Evolutionary conservation across 2,888 invertebrate genomes (phyloP), one percentile per base, ranked within the genome.

Genomic region (Epiperipatus broadwayi): DNA sequence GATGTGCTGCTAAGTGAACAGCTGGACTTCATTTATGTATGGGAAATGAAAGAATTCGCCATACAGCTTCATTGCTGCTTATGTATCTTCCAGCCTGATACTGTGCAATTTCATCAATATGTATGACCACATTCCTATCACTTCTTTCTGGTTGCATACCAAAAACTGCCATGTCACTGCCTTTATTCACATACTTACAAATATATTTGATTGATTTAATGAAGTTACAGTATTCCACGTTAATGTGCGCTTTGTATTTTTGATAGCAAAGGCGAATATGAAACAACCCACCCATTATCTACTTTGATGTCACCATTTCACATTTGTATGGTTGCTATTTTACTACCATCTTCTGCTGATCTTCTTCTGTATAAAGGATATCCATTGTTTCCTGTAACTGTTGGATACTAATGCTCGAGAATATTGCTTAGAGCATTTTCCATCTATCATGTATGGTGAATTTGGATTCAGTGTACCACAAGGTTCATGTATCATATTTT

Each of bases 131-230:
- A 7, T 10, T 30, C 5, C 12, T 30, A 7, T 7, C 7, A 21
- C 18, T 28, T 21, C 19, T 21, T 22, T 19, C 5, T 16, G 21
- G 18, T 21, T 33, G 10, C 39, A 47, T 29, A 5, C 15, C 28
- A 40, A 45, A 46, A 15, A 37, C 49, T 40, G 56, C 53, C 54
- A 53, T 53, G 43, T 58, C 56, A 43, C 53, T 54, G 20, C 57
- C 56, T 53, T 60, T 60, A 36, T 50, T 56, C 18, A 61, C 53
- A 48, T 61, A 62, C 47, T 60, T 58, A 45, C 55, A 56, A 21
- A 43, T 30, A 18, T 46, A 44, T 42, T 47, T 46, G 29, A 48
- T 46, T 16, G 38, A 22, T 19, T 48, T 46, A 8, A 47, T 34
- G 3, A 46, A 47, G 15, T 36, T 46, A 37, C 47, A 47, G 18